Base-by-base conservation (phyloP, 2,888 invertebrate species). In the Fragum whitleyi region DNA sequence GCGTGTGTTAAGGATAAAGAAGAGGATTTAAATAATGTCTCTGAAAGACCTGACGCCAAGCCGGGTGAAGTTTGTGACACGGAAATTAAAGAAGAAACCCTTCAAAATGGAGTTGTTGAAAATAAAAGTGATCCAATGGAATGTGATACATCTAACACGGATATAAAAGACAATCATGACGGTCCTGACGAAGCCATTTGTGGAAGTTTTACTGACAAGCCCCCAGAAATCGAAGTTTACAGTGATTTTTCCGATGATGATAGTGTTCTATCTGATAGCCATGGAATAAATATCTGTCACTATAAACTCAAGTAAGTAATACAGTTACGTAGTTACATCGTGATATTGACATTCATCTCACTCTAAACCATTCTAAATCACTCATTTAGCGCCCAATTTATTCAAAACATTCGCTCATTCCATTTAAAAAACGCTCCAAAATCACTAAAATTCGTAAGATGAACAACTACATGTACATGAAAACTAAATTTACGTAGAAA, bases 261-360 rank as follows among this genome's bases (percentile, higher is more conserved):
- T 23, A 21, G 32, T 42, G 21, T 28, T 14, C 32, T 61, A 2
- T 39, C 39, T 23, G 65, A 65, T 16, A 65, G 42, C 23, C 65
- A 81, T 59, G 82, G 82, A 82, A 77, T 82, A 82, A 77, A 79
- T 59, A 77, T 86, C 36, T 86, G 86, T 67, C 78, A 83, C 42
- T 86, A 86, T 70, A 86, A 86, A 77, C 71, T 86, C 47, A 86
- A 77, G 86, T 86, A 77, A 82, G 86, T 77, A 28, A 65, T 32
- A 28, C 53, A n/a, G n/a, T n/a, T n/a, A n/a, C n/a, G n/a, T n/a
- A n/a, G n/a, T 11, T 42, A 11, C n/a, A n/a, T n/a, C n/a, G n/a
- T n/a, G n/a, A n/a, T n/a, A n/a, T n/a, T n/a, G n/a, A n/a, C n/a
- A n/a, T n/a, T n/a, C n/a, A n/a, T n/a, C n/a, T n/a, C n/a, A n/a